Conservation (phyloP, 2,797 vertebrate genomes). For the Coreius guichenoti region DNA sequence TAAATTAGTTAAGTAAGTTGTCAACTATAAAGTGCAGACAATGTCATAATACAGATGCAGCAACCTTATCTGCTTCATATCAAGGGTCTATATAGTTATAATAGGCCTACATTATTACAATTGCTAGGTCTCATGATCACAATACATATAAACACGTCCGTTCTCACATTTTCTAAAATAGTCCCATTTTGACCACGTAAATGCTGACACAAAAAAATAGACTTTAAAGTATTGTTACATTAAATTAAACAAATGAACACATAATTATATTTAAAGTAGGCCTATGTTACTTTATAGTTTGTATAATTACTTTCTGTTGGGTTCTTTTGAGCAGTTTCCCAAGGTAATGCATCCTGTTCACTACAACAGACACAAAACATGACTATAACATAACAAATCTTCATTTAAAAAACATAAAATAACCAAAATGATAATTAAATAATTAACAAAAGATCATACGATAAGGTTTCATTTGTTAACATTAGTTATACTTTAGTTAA, state of each 20-base stretch:
- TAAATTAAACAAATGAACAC: neutral
- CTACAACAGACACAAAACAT: neutral
- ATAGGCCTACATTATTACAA: neutral
- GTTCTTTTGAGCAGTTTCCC: neutral
- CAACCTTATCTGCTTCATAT: neutral
- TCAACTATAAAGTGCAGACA: neutral
- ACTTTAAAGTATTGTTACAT: neutral
- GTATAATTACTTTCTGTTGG: neutral
- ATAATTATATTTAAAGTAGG: neutral
- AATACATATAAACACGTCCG: neutral
- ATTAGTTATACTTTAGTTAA: neutral
- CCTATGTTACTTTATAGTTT: neutral
- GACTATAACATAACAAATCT: neutral
- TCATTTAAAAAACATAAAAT: neutral
- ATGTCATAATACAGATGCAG: slow-evolving; percentile 1
- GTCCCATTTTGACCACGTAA: neutral
- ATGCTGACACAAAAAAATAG: neutral
- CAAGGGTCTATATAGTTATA: neutral
- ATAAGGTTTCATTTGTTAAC: neutral
- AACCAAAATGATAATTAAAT: neutral
- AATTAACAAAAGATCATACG: neutral
- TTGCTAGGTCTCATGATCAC: neutral
- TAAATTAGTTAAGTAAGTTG: neutral
- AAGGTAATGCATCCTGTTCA: neutral
- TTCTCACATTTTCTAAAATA: neutral